phyloP scores from a whole-genome alignment of 2,888 invertebrate genomes.

The Creontiades dilutus region DNA sequence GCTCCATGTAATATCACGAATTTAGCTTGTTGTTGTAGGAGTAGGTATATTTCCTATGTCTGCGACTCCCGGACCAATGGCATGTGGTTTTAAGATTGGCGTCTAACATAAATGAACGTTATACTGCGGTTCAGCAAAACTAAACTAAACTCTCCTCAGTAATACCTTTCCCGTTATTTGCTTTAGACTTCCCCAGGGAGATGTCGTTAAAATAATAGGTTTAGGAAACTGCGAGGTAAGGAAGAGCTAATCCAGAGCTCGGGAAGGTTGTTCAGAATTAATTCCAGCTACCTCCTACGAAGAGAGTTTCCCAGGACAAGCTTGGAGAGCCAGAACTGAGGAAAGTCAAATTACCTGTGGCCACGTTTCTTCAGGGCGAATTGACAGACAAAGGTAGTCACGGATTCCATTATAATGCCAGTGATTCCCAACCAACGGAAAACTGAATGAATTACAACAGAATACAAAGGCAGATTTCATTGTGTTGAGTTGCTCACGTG shows the following conservation, averaged over 20 bases:
- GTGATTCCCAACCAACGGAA: not conserved
- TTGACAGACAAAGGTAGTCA: constrained; percentile 6
- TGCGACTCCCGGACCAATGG: not conserved
- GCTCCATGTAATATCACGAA: no score
- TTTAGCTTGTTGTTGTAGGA: no score
- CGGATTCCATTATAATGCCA: not conserved
- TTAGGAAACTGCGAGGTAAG: constrained; percentile 38
- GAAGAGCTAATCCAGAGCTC: constrained; percentile 37
- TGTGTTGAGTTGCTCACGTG: no score
- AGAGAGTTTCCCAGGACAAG: constrained; percentile 28
- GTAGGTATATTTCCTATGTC: no score
- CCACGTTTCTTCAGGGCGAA: not conserved
- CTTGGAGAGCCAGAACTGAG: not conserved
- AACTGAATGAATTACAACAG: constrained; percentile 13
- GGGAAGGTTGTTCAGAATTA: constrained; percentile 42
- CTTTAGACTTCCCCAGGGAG: constrained; percentile 27
- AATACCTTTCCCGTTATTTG: constrained; percentile 38
- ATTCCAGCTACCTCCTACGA: constrained; percentile 31
- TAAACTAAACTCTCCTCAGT: not conserved
- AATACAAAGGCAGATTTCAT: no score
- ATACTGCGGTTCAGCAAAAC: constrained; percentile 34
- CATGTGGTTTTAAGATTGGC: not conserved
- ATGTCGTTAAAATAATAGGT: constrained; percentile 52
- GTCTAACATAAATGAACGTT: not conserved
- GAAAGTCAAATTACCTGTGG: constrained; percentile 31